Evolutionary conservation across 2,797 vertebrate genomes (phyloP), one percentile per base, ranked within the genome.

Genomic region (Pseudotriccus pelzelni): DNA sequence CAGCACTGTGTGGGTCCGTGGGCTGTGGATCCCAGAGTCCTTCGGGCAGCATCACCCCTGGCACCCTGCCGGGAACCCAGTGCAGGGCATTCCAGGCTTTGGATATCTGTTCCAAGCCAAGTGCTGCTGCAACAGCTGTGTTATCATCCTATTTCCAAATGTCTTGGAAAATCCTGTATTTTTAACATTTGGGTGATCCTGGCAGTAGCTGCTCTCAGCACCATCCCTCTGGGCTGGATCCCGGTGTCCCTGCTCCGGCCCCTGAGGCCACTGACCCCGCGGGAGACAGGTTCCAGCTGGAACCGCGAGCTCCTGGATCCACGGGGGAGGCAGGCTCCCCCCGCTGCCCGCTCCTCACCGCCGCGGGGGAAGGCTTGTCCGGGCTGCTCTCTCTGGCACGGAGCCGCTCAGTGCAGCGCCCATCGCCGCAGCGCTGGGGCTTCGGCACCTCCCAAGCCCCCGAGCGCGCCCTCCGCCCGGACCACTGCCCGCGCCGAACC

Each of bases 401-500:
- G 62, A 62, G 60, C 11, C 23, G 32, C 36, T 52, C n/a, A 6
- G 5, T 10, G 74, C 46, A 25, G 64, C 39, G 47, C 87, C 43
- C 74, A 46, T 23, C 74, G 30, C 36, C 5, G 63, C 70, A 52
- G 58, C 44, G 47, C 59, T 18, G 37, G 64, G 27, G 10, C 12
- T 34, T 25, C 76, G 87, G 67, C 89, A 47, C 89, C 72, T n/a
- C 53, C 83, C 93, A 58, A 2, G 3, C 28, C 21, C 30, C 46
- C 49, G 2, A 44, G 24, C 44, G 2, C 41, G 17, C 64, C 17
- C 27, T 8, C n/a, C 8, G 60, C 50, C 37, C 62, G 3, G 7
- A 0, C 7, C 49, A 2, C 2, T 24, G 49, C 68, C 63, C 0
- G 14, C 17, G 8, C 62, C 43, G 32, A 49, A 0, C 1, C 72